Conservation (phyloP, 2,797 vertebrate genomes). For the Trichosurus vulpecula region DNA sequence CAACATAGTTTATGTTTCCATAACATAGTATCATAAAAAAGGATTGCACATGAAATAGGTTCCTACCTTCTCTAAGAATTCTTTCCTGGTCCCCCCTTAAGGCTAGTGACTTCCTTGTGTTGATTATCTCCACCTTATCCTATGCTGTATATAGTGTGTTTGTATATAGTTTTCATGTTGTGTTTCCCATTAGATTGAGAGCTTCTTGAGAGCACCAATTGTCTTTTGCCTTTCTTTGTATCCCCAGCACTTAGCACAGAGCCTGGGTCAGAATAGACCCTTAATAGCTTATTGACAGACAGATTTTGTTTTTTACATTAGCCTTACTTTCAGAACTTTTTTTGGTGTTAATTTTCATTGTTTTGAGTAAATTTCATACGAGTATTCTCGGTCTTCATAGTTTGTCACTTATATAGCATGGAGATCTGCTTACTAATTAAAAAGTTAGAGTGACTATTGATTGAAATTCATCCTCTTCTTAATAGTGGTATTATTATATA, state of each 20-base stretch:
- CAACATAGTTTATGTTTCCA: too few relatives aligned
- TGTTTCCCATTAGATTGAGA: background rate
- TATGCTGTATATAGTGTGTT: background rate
- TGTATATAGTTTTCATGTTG: background rate
- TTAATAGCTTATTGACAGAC: background rate
- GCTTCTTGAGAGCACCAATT: background rate
- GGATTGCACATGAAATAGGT: background rate
- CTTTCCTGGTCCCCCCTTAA: background rate
- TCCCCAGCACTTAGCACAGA: background rate
- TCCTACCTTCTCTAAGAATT: background rate
- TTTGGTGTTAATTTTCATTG: constrained; percentile 19
- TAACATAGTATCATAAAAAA: background rate
- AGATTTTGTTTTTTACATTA: background rate
- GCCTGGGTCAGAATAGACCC: background rate
- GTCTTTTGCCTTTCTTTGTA: background rate
- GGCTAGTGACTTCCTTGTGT: background rate
- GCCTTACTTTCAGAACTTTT: background rate
- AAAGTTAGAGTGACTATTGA: background rate
- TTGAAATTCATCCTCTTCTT: background rate
- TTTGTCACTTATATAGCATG: background rate
- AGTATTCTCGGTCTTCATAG: constrained; percentile 9
- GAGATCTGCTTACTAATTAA: background rate
- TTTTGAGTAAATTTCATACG: constrained; percentile 24
- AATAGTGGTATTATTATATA: background rate
- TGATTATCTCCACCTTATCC: background rate